phyloP scores from a whole-genome alignment of 2,797 vertebrate genomes.

The Martes flavigula region DNA sequence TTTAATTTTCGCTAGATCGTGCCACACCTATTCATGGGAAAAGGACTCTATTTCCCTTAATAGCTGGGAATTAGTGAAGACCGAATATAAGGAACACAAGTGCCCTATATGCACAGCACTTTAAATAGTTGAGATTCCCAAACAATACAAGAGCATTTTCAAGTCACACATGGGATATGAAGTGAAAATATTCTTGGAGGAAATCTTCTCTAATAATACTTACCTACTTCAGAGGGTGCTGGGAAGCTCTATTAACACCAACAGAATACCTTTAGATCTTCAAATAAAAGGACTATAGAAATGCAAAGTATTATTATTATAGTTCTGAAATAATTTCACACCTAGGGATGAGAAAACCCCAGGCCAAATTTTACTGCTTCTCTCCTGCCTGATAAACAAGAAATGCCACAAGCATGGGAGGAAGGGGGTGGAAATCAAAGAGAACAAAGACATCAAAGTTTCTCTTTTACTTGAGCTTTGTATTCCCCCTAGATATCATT shows the following conservation, averaged over 20 bases:
- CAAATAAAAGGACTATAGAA: conserved; percentile 75
- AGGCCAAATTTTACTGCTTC: conserved; percentile 68
- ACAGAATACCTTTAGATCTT: conserved; percentile 68
- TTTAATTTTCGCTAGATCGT: conserved; percentile 56
- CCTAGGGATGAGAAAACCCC: conserved; percentile 74
- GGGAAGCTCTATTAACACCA: conserved; percentile 75
- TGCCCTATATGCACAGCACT: neutral
- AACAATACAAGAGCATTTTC: conserved; percentile 68
- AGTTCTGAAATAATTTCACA: conserved; percentile 77
- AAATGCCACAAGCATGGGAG: conserved; percentile 36
- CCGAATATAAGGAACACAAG: neutral
- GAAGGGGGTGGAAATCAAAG: neutral
- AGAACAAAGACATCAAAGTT: conserved; percentile 63
- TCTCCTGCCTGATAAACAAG: conserved; percentile 68
- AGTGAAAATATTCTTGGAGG: conserved; percentile 65
- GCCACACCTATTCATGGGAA: conserved; percentile 23
- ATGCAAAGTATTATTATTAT: conserved; percentile 76
- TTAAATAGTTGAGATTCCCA: conserved; percentile 55
- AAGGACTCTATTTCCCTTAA: neutral
- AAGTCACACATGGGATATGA: conserved; percentile 59
- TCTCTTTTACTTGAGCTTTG: conserved; percentile 14
- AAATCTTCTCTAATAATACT: conserved; percentile 70
- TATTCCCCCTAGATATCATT: neutral
- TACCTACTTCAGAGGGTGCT: conserved; percentile 72
- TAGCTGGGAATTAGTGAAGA: neutral